Base-by-base conservation (phyloP, 2,888 invertebrate species). In the Pherbina coryleti region DNA sequence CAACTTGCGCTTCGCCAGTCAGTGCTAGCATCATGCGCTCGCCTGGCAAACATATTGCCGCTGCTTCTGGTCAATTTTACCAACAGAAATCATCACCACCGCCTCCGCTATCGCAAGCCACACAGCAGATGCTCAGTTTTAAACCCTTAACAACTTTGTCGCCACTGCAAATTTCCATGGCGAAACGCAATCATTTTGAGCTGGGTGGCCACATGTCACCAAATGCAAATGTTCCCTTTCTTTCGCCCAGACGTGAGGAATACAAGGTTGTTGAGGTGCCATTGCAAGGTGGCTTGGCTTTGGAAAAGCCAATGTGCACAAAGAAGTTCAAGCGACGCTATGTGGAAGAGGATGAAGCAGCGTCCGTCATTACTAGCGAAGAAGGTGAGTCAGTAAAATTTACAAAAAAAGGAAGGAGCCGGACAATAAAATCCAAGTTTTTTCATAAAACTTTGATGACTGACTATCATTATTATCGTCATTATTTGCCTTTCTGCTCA, bases 341-440 rank as follows among this genome's bases (percentile, higher is more conserved):
- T 82, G 90, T 90, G 0, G 90, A 90, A 75, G 90, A 90, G 76
- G 90, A 90, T 73, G 90, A 90, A 81, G 90, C 90, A 11, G 89
- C 88, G 1, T 90, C 90, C 0, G 90, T 90, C 4, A 90, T 90
- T 53, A 90, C 90, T 1, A 90, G 90, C 64, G 90, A 90, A 81
- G 90, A 90, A 81, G 90, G 90, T 89, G 81, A 80, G 83, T 66
- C 17, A 31, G 2, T 22, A 22, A 34, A 28, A 51, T 31, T 37
- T 19, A 22, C 9, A 5, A 37, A 37, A 37, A 5, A 37, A n/a
- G n/a, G n/a, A n/a, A n/a, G n/a, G n/a, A n/a, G n/a, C n/a, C n/a
- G n/a, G n/a, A n/a, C n/a, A n/a, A n/a, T n/a, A n/a, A n/a, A n/a
- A n/a, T n/a, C n/a, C n/a, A n/a, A n/a, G n/a, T n/a, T n/a, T n/a